Conservation (phyloP, 2,888 invertebrate species). For the Euphydryas editha region DNA sequence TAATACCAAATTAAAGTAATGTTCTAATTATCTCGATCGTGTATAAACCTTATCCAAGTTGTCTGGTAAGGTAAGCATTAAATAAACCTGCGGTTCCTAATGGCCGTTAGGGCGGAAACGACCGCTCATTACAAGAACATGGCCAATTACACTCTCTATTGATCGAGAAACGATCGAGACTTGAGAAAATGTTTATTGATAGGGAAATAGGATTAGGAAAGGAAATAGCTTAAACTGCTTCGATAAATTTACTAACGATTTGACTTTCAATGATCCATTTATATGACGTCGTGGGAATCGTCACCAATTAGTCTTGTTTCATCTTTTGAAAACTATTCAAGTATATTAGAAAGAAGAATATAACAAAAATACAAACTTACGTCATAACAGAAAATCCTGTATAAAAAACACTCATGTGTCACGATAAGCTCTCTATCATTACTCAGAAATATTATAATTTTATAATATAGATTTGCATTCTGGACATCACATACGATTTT, state of each 20-base stretch:
- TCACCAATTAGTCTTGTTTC: too few relatives aligned
- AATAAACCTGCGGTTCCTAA: constrained; percentile 32
- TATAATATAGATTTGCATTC: too few relatives aligned
- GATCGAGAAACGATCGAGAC: constrained; percentile 51
- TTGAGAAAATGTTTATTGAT: constrained; percentile 24
- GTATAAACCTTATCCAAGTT: background rate
- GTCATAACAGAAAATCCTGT: too few relatives aligned
- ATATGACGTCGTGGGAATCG: too few relatives aligned
- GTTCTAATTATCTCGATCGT: background rate
- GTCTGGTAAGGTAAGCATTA: constrained; percentile 26
- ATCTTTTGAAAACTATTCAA: too few relatives aligned
- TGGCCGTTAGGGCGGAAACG: constrained; percentile 33
- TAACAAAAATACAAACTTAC: too few relatives aligned
- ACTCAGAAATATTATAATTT: too few relatives aligned
- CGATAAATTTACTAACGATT: background rate
- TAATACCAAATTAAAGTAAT: background rate
- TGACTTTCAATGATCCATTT: background rate
- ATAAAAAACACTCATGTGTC: too few relatives aligned
- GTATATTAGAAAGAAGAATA: too few relatives aligned
- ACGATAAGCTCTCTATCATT: too few relatives aligned
- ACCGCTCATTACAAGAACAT: constrained; percentile 36
- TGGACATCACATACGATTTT: too few relatives aligned
- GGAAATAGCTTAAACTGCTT: background rate
- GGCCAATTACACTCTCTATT: constrained; percentile 55
- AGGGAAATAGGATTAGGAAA: constrained; percentile 12